Evolutionary conservation across 2,797 vertebrate species (phyloP), one percentile per base, ranked within the genome.

Genomic region (Argyrosomus regius): DNA sequence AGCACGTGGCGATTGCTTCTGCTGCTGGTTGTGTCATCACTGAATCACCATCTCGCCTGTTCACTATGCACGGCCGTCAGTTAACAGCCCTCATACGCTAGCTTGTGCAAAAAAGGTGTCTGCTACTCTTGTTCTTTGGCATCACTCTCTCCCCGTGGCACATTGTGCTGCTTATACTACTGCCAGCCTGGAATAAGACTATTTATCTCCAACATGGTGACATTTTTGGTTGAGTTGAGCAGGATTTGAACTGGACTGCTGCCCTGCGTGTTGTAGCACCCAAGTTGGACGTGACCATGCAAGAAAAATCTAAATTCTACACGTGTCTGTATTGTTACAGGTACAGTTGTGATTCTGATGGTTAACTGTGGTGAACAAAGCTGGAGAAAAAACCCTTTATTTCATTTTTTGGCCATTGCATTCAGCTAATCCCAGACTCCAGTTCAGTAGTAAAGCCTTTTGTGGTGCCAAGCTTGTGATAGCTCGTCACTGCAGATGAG

Each of bases 361-460:
- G 58, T 12, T 52, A 28, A 2, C 20, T 60, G 35, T 31, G 9
- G 0, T 52, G 18, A 12, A 3, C 35, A 45, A 17, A 39, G 50
- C 12, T 39, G n/a, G 35, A 26, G 16, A 53, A 1, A 45, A 56
- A 13, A 13, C 7, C 28, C 5, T 57, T 41, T n/a, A 1, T 56
- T 13, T 41, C 12, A 10, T 31, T 50, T 56, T n/a, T 22, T 72
- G 62, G 14, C 54, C 9, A 12, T 57, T 35, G 8, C 31, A 52
- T 22, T 26, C 52, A 7, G 0, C 26, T 69, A 16, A 71, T 46
- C 35, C 54, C 26, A 11, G 28, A 18, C 43, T 64, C 41, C 54
- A 56, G 6, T 28, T 24, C 6, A 16, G 3, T 17, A 28, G 11
- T 0, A 6, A 39, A 43, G 22, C 57, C 17, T 0, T 0, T 13